phyloP scores from a whole-genome alignment of 2,113 vertebrate genomes.

The Notarius lentiginosus region DNA sequence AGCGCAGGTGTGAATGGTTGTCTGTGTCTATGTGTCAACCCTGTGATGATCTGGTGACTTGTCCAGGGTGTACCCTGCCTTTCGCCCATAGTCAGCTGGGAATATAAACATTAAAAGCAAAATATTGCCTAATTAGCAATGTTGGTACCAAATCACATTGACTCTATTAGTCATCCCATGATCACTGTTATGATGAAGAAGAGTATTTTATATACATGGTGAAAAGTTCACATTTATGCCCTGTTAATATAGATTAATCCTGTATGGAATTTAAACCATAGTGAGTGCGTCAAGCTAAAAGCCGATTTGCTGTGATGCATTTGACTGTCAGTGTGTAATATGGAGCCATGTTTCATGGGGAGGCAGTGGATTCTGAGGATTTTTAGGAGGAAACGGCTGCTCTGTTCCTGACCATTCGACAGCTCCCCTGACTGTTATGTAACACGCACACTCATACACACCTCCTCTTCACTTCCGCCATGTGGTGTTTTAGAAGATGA shows the following conservation, averaged over 20 bases:
- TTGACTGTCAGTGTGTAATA: slow-evolving; percentile 43
- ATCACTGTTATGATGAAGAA: not conserved
- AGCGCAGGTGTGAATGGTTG: too few species aligned
- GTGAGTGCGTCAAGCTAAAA: not conserved
- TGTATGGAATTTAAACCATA: not conserved
- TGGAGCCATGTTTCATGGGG: slow-evolving; percentile 28
- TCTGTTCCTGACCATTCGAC: slow-evolving; percentile 28
- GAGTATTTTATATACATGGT: not conserved
- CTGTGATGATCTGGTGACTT: too few species aligned
- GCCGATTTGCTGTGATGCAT: not conserved
- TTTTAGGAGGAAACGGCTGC: slow-evolving; percentile 30
- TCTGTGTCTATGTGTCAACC: too few species aligned
- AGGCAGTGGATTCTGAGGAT: not conserved
- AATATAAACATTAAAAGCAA: not conserved
- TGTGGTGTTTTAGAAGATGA: slow-evolving; percentile 9
- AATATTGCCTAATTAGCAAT: not conserved
- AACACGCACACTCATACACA: slow-evolving; percentile 21
- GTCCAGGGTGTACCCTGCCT: too few species aligned
- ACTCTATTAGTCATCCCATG: not conserved
- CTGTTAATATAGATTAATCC: not conserved
- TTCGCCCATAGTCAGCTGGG: too few species aligned
- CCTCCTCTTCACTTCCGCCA: slow-evolving; percentile 5
- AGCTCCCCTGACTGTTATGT: slow-evolving; percentile 47
- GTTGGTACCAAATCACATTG: not conserved
- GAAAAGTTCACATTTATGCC: not conserved